Base-by-base conservation (phyloP, 2,888 invertebrate species). In the Furcula furcula region DNA sequence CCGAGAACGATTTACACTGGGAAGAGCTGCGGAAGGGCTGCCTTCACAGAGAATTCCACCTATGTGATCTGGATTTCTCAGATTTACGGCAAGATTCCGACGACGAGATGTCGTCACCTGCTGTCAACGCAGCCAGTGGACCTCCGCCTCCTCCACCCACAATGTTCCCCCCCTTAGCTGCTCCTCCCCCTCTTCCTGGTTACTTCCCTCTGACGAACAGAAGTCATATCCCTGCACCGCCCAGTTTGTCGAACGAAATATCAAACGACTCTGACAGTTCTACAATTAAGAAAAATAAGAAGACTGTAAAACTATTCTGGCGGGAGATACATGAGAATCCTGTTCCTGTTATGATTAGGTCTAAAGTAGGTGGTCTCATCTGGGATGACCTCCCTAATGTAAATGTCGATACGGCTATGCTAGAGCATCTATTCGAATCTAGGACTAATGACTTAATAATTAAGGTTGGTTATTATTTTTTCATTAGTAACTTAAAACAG, bases 251-350 rank as follows among this genome's bases (percentile, higher is more conserved):
- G 0, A 26, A 26, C 9, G 77, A 89, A 37, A 42, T 76, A 16
- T 73, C 81, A 7, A 81, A 79, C 31, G 89, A 89, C 31, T 76
- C 78, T 9, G 80, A 89, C 62, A 67, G 85, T 66, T 76, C 89
- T 44, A 75, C 92, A 0, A 90, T 92, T 22, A 94, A 93, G 73
- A 97, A 97, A 73, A 97, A 94, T 69, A 98, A 98, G 84, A 97
- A 98, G 76, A 99, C 99, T 13, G 95, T 99, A 7, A 98, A 98
- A 81, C 89, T 99, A 31, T 99, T 99, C 79, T 99, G 99, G 99
- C 96, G 96, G 70, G 98, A 99, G 81, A 95, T 97, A 4, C 92
- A 95, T 53, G 96, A 96, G 50, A 93, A 93, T 66, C 93, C 93
- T 0, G 63, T 70, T n/a, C 79, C 83, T 3, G 68, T 84, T 18